phyloP scores from a whole-genome alignment of 2,113 vertebrate species.

The Nycticebus coucang region DNA sequence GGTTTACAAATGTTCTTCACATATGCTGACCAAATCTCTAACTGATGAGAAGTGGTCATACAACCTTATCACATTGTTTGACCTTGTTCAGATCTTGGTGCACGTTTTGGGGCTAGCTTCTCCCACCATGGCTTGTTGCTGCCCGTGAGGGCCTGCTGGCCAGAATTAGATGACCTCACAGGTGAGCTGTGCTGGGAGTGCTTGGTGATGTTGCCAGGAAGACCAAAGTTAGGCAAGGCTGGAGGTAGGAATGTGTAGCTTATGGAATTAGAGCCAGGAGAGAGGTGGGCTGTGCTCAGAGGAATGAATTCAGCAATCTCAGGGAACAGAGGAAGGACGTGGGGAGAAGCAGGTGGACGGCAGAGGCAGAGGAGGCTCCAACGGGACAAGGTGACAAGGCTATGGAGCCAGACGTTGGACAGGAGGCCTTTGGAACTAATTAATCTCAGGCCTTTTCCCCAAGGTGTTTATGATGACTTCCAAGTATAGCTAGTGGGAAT shows the following conservation, averaged over 20 bases:
- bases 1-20: constrained; percentile 38
- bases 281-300: neutral
- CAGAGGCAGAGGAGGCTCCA: neutral
- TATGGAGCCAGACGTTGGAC: neutral
- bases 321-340: neutral
- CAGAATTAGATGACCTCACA: neutral
- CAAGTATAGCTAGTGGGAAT: neutral
- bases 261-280: neutral
- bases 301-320: neutral
- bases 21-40: neutral
- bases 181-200: neutral
- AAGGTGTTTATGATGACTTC: neutral
- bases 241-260: neutral
- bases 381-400: neutral
- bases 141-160: neutral
- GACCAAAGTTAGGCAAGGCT: neutral
- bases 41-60: constrained; percentile 20
- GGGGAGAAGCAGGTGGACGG: neutral
- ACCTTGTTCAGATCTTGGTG: neutral
- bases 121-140: neutral
- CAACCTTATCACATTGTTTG: neutral
- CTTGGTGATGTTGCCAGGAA: neutral
- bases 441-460: neutral
- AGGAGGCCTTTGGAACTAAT: constrained; percentile 30
- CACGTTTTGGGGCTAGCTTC: neutral